These are phyloP conservation scores for Heteractis magnifica DNA, from an alignment of 92 coral and sea anemone species.

Conservation along the genomic window DNA sequence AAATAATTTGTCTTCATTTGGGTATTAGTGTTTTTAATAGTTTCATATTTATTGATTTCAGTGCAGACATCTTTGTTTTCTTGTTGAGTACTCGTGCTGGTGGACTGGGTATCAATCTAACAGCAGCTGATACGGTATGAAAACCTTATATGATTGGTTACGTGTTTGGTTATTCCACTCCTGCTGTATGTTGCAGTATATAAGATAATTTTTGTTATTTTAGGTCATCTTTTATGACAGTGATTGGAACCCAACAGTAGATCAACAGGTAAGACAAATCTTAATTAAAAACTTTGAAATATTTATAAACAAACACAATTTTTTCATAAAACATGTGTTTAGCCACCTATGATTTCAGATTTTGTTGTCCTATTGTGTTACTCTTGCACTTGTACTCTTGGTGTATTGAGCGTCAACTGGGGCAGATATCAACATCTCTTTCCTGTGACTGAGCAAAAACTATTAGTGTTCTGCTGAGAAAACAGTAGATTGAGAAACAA, in stretches of 20 bases:
- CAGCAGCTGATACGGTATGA: conserved; percentile 93
- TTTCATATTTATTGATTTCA: conserved; percentile 29
- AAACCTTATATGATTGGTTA: too few relatives aligned
- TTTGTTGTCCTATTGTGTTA: conserved; percentile 27
- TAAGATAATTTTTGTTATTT: not conserved
- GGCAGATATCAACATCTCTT: conserved; percentile 39
- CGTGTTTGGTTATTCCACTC: too few relatives aligned
- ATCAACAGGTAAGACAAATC: conserved; percentile 72
- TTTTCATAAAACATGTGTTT: not conserved
- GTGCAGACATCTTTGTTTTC: conserved; percentile 92
- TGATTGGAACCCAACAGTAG: conserved; percentile 99
- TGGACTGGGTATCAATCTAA: conserved; percentile 93
- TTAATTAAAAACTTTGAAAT: not conserved
- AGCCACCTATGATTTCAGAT: not conserved
- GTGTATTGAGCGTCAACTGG: conserved; percentile 51
- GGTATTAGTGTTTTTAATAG: too few relatives aligned
- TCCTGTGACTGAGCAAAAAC: conserved; percentile 28
- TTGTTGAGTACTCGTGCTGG: conserved; percentile 98
- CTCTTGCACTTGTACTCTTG: conserved; percentile 29
- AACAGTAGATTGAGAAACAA: conserved; percentile 29
- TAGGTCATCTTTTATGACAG: conserved; percentile 96
- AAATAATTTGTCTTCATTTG: too few relatives aligned
- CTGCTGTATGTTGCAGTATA: not conserved
- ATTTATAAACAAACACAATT: not conserved
- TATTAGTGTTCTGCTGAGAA: conserved; percentile 12